These are phyloP conservation scores for Gracilinanus agilis DNA, from an alignment of 2,113 vertebrate species.

Conservation along the genomic window DNA sequence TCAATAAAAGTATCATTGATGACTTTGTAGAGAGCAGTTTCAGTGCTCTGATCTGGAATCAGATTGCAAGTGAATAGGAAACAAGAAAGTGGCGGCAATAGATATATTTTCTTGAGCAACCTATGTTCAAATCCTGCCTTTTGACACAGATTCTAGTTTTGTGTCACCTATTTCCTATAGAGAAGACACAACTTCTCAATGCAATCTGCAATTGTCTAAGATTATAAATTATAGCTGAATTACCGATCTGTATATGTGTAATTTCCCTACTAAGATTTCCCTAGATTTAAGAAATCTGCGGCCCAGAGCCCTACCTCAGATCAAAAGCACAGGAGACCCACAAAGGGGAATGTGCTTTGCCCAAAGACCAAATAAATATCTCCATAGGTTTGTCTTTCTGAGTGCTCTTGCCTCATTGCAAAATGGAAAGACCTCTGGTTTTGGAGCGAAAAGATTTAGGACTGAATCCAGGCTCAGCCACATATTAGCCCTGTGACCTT, in stretches of 20 bases:
- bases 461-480: neutral
- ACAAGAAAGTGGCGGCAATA: neutral
- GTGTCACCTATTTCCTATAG: neutral
- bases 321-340: neutral
- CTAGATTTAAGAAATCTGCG: neutral
- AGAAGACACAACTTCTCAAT: too few relatives aligned
- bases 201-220: neutral
- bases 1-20: neutral
- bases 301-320: neutral
- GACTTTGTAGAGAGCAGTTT: neutral
- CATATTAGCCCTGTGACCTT: too few relatives aligned
- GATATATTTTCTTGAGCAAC: neutral
- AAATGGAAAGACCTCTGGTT: neutral
- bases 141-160: neutral
- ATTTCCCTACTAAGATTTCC: neutral
- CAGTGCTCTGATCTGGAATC: neutral
- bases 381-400: too few relatives aligned
- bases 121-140: neutral
- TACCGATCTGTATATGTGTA: too few relatives aligned
- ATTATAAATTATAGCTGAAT: neutral
- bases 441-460: neutral
- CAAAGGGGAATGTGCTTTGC: neutral
- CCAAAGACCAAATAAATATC: neutral
- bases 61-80: neutral
- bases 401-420: too few relatives aligned